Conservation (phyloP, 2,888 invertebrate genomes). For the Acleris cristana region DNA sequence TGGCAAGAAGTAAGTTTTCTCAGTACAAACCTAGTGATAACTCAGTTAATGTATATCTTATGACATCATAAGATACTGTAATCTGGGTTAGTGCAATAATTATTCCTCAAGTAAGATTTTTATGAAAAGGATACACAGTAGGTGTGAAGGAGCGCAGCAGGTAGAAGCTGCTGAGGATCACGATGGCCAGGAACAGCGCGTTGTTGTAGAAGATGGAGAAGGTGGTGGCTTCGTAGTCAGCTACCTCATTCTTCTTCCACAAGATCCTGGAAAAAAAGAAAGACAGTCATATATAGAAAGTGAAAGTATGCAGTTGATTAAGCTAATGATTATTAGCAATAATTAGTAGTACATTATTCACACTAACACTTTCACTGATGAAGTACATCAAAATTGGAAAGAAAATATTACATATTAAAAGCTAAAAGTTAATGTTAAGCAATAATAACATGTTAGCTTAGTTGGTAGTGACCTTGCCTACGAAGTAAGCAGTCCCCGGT, state of each 20-base stretch:
- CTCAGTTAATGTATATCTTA: too few relatives aligned
- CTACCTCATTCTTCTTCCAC: constrained; percentile 99
- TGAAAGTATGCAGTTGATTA: constrained; percentile 24
- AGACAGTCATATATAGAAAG: constrained; percentile 1
- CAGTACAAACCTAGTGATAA: too few relatives aligned
- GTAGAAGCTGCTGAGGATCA: constrained; percentile 97
- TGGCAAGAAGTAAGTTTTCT: neutral
- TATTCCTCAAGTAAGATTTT: neutral
- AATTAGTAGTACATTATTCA: too few relatives aligned
- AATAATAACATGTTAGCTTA: too few relatives aligned
- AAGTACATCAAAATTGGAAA: neutral
- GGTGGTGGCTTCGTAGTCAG: constrained; percentile 99
- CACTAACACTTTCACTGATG: too few relatives aligned
- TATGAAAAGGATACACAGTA: constrained; percentile 88
- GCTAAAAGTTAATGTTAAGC: neutral
- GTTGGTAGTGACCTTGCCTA: too few relatives aligned
- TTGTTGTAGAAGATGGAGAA: constrained; percentile 99
- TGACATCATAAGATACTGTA: too few relatives aligned
- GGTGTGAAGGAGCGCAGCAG: constrained; percentile 94
- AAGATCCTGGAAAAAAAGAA: constrained; percentile 87
- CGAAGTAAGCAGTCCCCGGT: too few relatives aligned
- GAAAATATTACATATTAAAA: too few relatives aligned
- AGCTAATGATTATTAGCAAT: too few relatives aligned
- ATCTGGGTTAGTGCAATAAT: too few relatives aligned
- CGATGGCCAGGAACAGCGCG: constrained; percentile 95